Evolutionary conservation across 1,140 invertebrate genomes (phyloP).

Genomic region (Drosophila azteca): DNA sequence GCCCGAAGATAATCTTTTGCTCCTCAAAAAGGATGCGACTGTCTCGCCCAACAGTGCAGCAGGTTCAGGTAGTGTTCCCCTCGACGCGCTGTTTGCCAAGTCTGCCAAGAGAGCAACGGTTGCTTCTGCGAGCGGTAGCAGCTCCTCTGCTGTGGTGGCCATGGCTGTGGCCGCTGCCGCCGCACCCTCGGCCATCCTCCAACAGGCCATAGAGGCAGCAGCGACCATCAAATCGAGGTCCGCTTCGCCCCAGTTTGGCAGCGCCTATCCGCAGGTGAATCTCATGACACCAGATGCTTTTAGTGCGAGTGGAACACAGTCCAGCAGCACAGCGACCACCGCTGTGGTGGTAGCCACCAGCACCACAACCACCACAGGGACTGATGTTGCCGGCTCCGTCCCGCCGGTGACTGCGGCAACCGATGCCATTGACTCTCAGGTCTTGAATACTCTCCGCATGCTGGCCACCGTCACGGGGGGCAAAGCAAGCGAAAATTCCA

Average conservation of each 20-base stretch:
- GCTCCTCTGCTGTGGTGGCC: conserved; percentile 62
- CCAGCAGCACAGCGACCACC: conserved; percentile 17
- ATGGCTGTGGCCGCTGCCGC: conserved; percentile 70
- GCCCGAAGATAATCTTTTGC: conserved; percentile 48
- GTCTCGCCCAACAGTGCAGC: conserved; percentile 41
- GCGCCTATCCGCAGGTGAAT: conserved; percentile 84
- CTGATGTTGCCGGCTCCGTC: conserved; percentile 9
- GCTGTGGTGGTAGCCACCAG: conserved; percentile 48
- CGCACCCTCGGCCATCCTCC: conserved; percentile 50
- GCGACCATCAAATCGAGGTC: conserved; percentile 52
- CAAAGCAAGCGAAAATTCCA: conserved; percentile 51
- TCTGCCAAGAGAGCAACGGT: conserved; percentile 45
- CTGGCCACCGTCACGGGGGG: conserved; percentile 70
- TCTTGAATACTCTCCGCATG: conserved; percentile 77
- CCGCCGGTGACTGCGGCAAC: conserved; percentile 1
- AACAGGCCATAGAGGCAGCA: conserved; percentile 28
- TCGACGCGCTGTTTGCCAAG: conserved; percentile 62
- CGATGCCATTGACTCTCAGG: conserved; percentile 74
- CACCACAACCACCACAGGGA: conserved; percentile 22
- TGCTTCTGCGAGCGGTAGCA: conserved; percentile 18
- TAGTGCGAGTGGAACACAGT: conserved; percentile 84
- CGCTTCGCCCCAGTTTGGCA: conserved; percentile 60
- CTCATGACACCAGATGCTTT: conserved; percentile 96
- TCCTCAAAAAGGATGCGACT: conserved; percentile 48
- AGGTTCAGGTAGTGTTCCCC: conserved; percentile 39